Evolutionary conservation across 2,113 vertebrate species (phyloP), one percentile per base, ranked within the genome.

Genomic region (Aptenodytes forsteri): DNA sequence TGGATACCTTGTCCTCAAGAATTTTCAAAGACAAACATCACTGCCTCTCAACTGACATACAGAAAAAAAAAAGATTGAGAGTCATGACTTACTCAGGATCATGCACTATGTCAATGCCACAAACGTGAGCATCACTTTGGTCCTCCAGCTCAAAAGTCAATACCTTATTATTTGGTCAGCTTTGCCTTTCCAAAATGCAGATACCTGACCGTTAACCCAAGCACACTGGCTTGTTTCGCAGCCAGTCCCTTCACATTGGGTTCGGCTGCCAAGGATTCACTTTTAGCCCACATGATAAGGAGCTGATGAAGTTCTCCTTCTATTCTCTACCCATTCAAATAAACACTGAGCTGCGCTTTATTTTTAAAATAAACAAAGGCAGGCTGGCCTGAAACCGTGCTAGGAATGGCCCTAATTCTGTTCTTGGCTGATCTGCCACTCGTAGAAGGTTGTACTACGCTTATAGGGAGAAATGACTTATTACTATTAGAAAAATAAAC

Each of bases 401-500:
- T 65, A 91, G 85, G 67, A 97, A 97, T 52, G 83, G 81, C 91
- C 73, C 59, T 89, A 93, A 93, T 94, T 97, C 92, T 93, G 70
- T 77, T 96, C 67, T 94, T 95, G 93, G 93, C 97, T 94, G 88
- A 92, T 93, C 59, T 85, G 88, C 52, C 52, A 50, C 62, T 95
- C 10, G 1, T 88, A 73, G 91, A 96, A 97, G 21, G 76, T 93
- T 96, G 91, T 95, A 89, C 77, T 93, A 92, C 0, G 5, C 95
- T 97, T 91, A 91, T 55, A 93, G 86, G 58, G 83, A 97, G 88
- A 96, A 94, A 94, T 90, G 34, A 96, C 80, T 96, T 97, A 97
- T 92, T 97, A 90, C 91, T 96, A 94, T 95, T 95, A 94, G 83
- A 95, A 93, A 92, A 97, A 97, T 94, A 97, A 97, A 96, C 93